Conservation (phyloP, 2,113 vertebrate species). For the Ictalurus furcatus region DNA sequence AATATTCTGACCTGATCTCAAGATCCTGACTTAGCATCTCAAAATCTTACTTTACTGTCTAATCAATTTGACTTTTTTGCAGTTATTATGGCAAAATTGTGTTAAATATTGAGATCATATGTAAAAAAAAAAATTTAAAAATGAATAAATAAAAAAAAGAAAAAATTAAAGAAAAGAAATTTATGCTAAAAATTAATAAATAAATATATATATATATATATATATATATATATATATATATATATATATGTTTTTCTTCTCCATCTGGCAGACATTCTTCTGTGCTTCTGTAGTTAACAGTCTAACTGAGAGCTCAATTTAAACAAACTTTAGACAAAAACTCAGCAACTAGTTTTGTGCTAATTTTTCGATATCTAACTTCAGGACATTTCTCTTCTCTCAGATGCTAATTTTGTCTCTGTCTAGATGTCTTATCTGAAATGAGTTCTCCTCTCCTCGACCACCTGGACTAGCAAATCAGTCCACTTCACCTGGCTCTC, state of each 20-base stretch:
- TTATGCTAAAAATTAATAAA: too few species aligned
- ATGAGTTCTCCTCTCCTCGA: neutral
- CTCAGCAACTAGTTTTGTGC: neutral
- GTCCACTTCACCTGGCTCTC: conserved; percentile 10
- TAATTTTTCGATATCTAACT: neutral
- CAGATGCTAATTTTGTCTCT: neutral
- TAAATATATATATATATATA: neutral
- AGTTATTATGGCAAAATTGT: neutral
- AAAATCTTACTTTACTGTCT: neutral
- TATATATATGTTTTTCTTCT: neutral
- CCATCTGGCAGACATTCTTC: neutral
- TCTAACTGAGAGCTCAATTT: neutral
- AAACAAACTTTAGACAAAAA: neutral
- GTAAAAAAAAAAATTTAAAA: too few species aligned
- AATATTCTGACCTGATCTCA: too few species aligned
- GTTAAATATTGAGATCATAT: neutral
- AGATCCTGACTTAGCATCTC: neutral
- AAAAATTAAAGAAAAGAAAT: too few species aligned
- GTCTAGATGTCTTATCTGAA: neutral
- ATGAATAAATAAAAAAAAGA: too few species aligned
- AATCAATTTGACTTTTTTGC: neutral
- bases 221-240: neutral
- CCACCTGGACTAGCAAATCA: conserved; percentile 25
- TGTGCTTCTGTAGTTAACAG: neutral
- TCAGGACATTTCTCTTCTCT: neutral